Evolutionary conservation across 2,113 vertebrate genomes (phyloP).

Genomic region (Xenopus borealis): DNA sequence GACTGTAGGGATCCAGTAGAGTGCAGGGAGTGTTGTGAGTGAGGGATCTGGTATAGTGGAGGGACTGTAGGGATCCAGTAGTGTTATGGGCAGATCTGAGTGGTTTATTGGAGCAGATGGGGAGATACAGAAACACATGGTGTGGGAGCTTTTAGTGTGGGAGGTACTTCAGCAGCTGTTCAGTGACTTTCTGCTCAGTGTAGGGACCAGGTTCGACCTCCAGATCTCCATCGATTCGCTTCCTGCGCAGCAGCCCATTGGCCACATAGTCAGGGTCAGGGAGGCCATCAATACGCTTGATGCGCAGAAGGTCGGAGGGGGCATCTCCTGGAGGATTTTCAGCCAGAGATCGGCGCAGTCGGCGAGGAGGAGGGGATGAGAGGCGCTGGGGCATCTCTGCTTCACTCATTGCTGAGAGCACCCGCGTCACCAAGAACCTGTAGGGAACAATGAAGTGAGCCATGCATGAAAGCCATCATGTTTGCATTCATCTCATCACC

Average conservation of each 20-base stretch:
- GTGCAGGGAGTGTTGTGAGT: too few relatives aligned
- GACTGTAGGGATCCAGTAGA: too few relatives aligned
- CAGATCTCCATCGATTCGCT: background rate
- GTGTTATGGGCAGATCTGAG: too few relatives aligned
- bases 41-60: too few relatives aligned
- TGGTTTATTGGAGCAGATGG: too few relatives aligned
- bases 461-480: too few relatives aligned
- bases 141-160: background rate
- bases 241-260: constrained; percentile 18
- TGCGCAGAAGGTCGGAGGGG: constrained; percentile 19
- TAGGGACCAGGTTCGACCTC: constrained; percentile 9
- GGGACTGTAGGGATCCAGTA: too few relatives aligned
- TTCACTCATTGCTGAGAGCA: constrained; percentile 33
- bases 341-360: constrained; percentile 21
- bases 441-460: too few relatives aligned
- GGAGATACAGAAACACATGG: too few relatives aligned
- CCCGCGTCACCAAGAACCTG: constrained; percentile 29
- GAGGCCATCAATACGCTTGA: constrained; percentile 23
- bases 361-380: background rate
- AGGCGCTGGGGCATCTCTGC: constrained; percentile 30
- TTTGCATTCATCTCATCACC: too few relatives aligned
- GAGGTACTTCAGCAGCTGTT: constrained; percentile 27
- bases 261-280: constrained; percentile 1
- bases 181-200: background rate
- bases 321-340: background rate